Percentiles rank a stretch among this genome's conserved stretches.
These are phyloP conservation scores for Hestina assimilis DNA, from an alignment of 1,140 invertebrate species.

Conservation along the genomic window DNA sequence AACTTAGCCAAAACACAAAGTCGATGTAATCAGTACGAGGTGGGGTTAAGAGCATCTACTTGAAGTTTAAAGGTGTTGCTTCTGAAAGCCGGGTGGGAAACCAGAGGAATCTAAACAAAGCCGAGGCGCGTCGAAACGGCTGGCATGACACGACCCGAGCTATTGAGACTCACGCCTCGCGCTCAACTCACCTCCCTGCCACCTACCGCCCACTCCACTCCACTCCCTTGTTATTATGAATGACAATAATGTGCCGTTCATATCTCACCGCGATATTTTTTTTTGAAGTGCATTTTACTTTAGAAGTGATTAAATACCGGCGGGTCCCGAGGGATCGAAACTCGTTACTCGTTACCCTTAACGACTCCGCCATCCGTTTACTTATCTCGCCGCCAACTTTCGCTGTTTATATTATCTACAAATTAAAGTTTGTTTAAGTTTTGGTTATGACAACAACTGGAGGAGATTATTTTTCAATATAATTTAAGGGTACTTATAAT, in stretches of 20 bases:
- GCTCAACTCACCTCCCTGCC: constrained; percentile 18
- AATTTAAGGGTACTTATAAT: constrained; percentile 20
- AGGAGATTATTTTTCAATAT: constrained; percentile 28
- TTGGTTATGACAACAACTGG: constrained; percentile 39
- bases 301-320: constrained; percentile 71
- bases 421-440: constrained; percentile 67
- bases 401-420: constrained; percentile 62
- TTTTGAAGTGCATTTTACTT: constrained; percentile 65
- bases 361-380: constrained; percentile 59
- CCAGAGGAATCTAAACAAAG: constrained; percentile 55
- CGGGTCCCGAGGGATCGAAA: constrained; percentile 50
- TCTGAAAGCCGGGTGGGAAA: constrained; percentile 41
- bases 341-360: constrained; percentile 57
- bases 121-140: constrained; percentile 51
- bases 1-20: constrained; percentile 9
- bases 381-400: constrained; percentile 58
- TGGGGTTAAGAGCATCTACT: constrained; percentile 27
- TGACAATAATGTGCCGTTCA: constrained; percentile 69
- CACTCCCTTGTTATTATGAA: constrained; percentile 66
- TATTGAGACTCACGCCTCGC: constrained; percentile 44
- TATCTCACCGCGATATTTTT: constrained; percentile 64
- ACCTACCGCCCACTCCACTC: constrained; percentile 21
- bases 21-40: constrained; percentile 26
- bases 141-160: constrained; percentile 52
- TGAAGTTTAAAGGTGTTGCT: constrained; percentile 35